These are phyloP conservation scores for Sturnira hondurensis DNA, from an alignment of 2,113 vertebrate species.

Conservation along the genomic window DNA sequence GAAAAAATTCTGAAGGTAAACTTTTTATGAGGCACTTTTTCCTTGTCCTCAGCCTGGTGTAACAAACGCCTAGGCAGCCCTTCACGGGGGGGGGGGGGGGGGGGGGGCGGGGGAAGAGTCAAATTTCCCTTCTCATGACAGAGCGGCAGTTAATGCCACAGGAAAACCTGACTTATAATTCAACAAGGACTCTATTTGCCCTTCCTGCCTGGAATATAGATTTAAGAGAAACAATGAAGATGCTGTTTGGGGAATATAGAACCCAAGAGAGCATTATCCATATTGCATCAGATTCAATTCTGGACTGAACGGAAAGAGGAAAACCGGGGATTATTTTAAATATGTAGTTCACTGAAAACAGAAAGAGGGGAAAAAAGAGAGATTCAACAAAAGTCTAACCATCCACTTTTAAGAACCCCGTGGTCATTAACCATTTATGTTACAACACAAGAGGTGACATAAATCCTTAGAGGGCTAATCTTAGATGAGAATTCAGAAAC, in stretches of 20 bases:
- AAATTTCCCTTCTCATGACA: slow-evolving; percentile 18
- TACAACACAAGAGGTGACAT: slow-evolving; percentile 5
- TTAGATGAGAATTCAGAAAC: slow-evolving; percentile 45
- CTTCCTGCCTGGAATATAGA: not conserved
- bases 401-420: slow-evolving; percentile 11
- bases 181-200: not conserved
- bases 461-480: slow-evolving; percentile 50
- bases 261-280: not conserved
- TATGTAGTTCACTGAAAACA: slow-evolving; percentile 4
- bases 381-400: slow-evolving; percentile 7
- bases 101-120: too few species aligned
- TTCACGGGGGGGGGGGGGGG: too few species aligned
- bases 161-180: slow-evolving; percentile 16
- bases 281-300: not conserved
- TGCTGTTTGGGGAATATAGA: not conserved
- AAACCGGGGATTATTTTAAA: not conserved
- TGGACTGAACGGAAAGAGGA: slow-evolving; percentile 15
- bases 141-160: not conserved
- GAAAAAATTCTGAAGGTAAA: slow-evolving; percentile 44
- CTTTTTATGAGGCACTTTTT: slow-evolving; percentile 12
- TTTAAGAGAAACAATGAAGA: slow-evolving; percentile 33
- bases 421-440: not conserved
- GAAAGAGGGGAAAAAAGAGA: not conserved
- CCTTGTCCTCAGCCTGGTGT: not conserved
- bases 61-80: not conserved